Base-by-base conservation (phyloP, 2,113 vertebrate genomes). In the Blennius ocellaris region DNA sequence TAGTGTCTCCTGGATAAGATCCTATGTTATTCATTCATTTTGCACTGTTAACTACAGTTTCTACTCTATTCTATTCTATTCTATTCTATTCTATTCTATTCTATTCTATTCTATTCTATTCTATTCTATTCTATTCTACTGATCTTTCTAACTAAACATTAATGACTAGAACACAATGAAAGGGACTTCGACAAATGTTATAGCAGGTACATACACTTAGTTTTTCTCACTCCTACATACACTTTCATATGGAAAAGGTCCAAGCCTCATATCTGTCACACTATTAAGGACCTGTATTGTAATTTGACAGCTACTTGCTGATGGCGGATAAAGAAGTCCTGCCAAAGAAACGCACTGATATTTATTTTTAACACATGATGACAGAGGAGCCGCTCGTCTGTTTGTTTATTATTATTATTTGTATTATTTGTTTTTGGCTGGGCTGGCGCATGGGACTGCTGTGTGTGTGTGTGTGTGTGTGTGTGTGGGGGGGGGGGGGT, bases 351-450 rank as follows among this genome's bases (percentile, higher is more conserved):
- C 67, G 55, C 36, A 59, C 69, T 10, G 64, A 51, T 62, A 57
- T 53, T 39, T 39, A 16, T 40, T 57, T 41, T 59, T 58, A 44
- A 63, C 69, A 58, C 66, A 63, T 53, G 64, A 76, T 47, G 52
- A 56, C 65, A 52, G n/a, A 48, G 68, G 72, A 79, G 76, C 71
- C 76, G 69, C 76, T 59, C 78, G 69, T 69, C 2, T 73, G 87
- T 82, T 83, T 90, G 85, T 88, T 88, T 88, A 84, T 79, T n/a
- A n/a, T n/a, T n/a, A n/a, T n/a, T n/a, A n/a, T n/a, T n/a, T n/a
- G n/a, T n/a, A n/a, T n/a, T n/a, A n/a, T n/a, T n/a, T n/a, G n/a
- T 81, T 89, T 82, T 76, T 2, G 74, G 82, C 65, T 67, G 73
- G 21, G 76, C 21, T 67, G 76, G 50, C 30, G 68, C 21, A 30